Conservation (phyloP, 2,113 vertebrate species). For the Nipponia nippon region DNA sequence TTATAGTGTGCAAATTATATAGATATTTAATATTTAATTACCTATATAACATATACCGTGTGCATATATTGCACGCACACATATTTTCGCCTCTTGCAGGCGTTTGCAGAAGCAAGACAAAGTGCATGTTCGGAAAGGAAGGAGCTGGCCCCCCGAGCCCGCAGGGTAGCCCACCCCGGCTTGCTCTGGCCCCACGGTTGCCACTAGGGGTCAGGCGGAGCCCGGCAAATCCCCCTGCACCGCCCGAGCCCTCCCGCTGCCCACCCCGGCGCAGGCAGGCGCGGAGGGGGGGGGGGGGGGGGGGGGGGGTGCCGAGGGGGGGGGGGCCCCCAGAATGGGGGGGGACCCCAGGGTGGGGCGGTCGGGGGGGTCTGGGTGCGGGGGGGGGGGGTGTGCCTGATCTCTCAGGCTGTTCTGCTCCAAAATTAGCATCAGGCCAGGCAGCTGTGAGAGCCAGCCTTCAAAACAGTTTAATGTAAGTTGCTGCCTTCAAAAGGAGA, state of each 20-base stretch:
- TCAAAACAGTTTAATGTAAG: background rate
- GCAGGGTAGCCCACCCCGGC: background rate
- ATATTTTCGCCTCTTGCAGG: background rate
- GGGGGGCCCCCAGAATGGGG: no score
- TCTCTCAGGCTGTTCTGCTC: background rate
- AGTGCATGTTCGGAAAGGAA: accelerated
- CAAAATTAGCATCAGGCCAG: background rate
- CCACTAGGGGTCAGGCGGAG: constrained; percentile 30
- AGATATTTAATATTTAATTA: no score
- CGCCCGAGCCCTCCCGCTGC: background rate
- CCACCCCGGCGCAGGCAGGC: background rate
- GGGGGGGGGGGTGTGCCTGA: background rate
- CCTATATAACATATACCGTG: no score
- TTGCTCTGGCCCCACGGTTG: background rate
- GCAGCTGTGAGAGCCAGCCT: background rate
- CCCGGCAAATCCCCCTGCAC: background rate
- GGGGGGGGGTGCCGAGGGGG: no score
- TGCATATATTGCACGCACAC: no score
- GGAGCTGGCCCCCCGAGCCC: no score
- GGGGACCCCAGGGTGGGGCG: no score
- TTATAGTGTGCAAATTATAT: accelerated
- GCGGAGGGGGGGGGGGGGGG: no score
- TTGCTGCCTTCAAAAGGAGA: background rate
- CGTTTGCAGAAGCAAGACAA: background rate
- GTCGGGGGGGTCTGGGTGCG: no score